Base-by-base conservation (phyloP, 2,888 invertebrate species). In the Phengaris arion region DNA sequence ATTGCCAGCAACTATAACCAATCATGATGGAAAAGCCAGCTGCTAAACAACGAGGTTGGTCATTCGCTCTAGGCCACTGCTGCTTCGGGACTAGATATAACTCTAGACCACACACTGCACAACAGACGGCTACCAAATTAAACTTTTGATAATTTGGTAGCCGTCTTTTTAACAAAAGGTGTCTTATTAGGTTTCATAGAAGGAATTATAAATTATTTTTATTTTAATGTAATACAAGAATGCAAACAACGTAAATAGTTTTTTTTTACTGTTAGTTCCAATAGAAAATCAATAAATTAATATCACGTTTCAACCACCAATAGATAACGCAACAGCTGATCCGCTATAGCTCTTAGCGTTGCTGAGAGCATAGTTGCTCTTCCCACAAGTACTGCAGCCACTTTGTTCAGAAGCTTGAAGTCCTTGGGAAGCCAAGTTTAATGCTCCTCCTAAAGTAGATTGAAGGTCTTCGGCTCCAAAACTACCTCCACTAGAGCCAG, bases 271-370 rank as follows among this genome's bases (percentile, higher is more conserved):
- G 55, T 55, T 15, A 68, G n/a, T 75, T 52, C 80, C 73, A 79
- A 35, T 79, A 79, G 78, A 74, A 74, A 74, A 77, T 74, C 77
- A 76, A 3, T 2, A 35, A 35, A 35, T 35, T 75, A 73, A 76
- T 4, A 22, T n/a, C 70, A n/a, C 9, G 74, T 3, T 77, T 84
- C 87, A 91, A 79, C 91, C 90, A 48, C 90, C 89, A 15, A 92
- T 85, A 10, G 93, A 91, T 2, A 93, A 76, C n/a, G 93, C 90
- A 0, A 93, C 82, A 0, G 93, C 93, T 9, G 86, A 84, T 13
- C 93, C 93, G 52, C 81, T 86, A 74, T 85, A 82, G 77, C 91
- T 92, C 80, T 87, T 90, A n/a, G 93, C 93, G 59, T 93, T 93
- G 77, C 93, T 93, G 10, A 90, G 82, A 9, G 93, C 92, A 64